Percentiles rank a stretch among this genome's conserved stretches.
These are phyloP conservation scores for Panzeria rudis DNA, from an alignment of 2,888 invertebrate species.

Conservation along the genomic window DNA sequence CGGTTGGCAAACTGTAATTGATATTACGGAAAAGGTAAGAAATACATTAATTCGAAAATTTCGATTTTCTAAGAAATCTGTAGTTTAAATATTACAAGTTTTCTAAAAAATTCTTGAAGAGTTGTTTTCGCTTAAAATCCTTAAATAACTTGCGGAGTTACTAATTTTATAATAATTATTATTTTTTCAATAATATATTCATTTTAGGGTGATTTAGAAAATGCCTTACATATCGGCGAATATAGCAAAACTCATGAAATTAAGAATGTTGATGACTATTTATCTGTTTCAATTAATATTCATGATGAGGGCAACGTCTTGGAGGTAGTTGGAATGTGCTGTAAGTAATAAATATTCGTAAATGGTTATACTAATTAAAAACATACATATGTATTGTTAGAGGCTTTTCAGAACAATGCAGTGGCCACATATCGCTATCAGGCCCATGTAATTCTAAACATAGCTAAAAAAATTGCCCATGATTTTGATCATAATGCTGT, in stretches of 20 bases:
- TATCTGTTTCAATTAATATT: slow-evolving; percentile 96
- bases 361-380: too few species aligned
- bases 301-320: slow-evolving; percentile 94
- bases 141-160: too few species aligned
- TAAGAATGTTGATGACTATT: slow-evolving; percentile 91
- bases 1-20: slow-evolving; percentile 88
- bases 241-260: slow-evolving; percentile 92
- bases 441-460: too few species aligned
- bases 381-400: too few species aligned
- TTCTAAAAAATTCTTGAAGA: too few species aligned
- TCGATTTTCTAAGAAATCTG: neutral
- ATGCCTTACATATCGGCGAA: slow-evolving; percentile 91
- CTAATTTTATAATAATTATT: slow-evolving; percentile 18
- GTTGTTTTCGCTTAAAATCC: too few species aligned
- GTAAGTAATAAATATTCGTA: slow-evolving; percentile 85
- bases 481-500: too few species aligned
- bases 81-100: neutral
- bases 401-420: too few species aligned
- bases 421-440: too few species aligned
- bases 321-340: slow-evolving; percentile 97
- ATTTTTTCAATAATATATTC: slow-evolving; percentile 84
- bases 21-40: slow-evolving; percentile 79
- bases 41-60: neutral
- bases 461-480: too few species aligned
- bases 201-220: slow-evolving; percentile 89